phyloP scores from a whole-genome alignment of 2,888 invertebrate genomes.

The Coelopa pilipes region DNA sequence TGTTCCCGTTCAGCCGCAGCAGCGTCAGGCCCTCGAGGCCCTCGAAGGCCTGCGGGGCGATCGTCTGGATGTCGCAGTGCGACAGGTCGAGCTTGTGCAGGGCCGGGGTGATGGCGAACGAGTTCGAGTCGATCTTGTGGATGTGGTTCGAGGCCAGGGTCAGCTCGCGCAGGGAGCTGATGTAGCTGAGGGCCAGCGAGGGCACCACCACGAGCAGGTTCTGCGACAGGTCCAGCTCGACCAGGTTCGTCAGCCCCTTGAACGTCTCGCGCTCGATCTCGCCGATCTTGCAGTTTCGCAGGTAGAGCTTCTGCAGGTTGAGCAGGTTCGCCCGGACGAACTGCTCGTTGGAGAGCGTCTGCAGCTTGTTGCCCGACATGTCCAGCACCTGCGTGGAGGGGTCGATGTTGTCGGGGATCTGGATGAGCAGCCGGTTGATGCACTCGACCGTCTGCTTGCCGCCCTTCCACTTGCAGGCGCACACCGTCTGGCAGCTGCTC shows the following conservation, averaged over 20 bases:
- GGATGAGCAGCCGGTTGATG: slow-evolving; percentile 82
- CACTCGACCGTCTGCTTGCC: slow-evolving; percentile 95
- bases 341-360: slow-evolving; percentile 83
- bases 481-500: slow-evolving; percentile 73
- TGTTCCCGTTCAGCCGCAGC: slow-evolving; percentile 84
- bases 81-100: slow-evolving; percentile 87
- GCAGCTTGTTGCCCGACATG: slow-evolving; percentile 87
- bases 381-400: slow-evolving; percentile 91
- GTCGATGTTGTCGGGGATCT: slow-evolving; percentile 87
- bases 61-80: slow-evolving; percentile 81
- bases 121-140: slow-evolving; percentile 79
- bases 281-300: slow-evolving; percentile 85
- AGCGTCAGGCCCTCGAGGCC: slow-evolving; percentile 81
- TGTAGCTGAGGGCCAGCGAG: slow-evolving; percentile 80
- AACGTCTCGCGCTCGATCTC: slow-evolving; percentile 88
- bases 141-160: slow-evolving; percentile 85
- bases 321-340: slow-evolving; percentile 84
- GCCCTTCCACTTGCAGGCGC: slow-evolving; percentile 93
- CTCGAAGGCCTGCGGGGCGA: slow-evolving; percentile 81
- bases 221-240: slow-evolving; percentile 87
- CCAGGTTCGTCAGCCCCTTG: slow-evolving; percentile 86
- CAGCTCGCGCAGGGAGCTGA: slow-evolving; percentile 84
- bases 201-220: slow-evolving; percentile 86
- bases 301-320: slow-evolving; percentile 87
- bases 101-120: slow-evolving; percentile 79